phyloP scores from a whole-genome alignment of 1,140 invertebrate genomes.

The Drosophila lowei region DNA sequence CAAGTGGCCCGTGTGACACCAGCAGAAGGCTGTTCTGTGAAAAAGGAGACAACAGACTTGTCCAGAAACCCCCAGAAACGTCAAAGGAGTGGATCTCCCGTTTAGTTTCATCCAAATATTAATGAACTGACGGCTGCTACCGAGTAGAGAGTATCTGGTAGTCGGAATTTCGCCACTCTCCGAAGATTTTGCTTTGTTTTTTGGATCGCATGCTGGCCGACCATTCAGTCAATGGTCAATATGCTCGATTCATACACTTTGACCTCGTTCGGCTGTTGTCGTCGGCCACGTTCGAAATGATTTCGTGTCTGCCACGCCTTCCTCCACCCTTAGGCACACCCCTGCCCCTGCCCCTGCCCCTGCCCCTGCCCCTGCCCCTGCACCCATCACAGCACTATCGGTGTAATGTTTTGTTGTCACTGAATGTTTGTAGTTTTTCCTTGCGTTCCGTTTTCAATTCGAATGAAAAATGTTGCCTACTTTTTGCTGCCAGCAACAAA shows the following conservation, averaged over 20 bases:
- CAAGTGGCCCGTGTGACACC: no score
- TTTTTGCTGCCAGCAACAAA: constrained; percentile 43
- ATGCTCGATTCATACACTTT: constrained; percentile 59
- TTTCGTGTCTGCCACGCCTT: constrained; percentile 49
- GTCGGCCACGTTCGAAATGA: constrained; percentile 57
- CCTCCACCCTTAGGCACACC: no score
- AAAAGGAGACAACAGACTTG: no score
- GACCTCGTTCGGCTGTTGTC: constrained; percentile 64
- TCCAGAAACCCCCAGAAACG: no score
- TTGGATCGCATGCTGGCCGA: constrained; percentile 51
- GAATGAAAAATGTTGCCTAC: constrained; percentile 63
- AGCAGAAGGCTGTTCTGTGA: no score
- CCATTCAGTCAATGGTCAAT: constrained; percentile 67
- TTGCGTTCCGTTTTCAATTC: background rate
- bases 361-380: background rate
- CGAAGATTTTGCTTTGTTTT: constrained; percentile 7
- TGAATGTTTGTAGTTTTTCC: constrained; percentile 39
- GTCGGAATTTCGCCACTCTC: background rate
- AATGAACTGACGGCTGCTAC: no score
- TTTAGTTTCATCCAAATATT: no score
- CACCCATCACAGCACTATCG: constrained; percentile 39
- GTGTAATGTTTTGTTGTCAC: constrained; percentile 58
- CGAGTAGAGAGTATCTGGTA: no score
- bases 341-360: background rate
- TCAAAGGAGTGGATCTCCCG: no score